phyloP scores from a whole-genome alignment of 2,113 vertebrate species.

The Sceloporus undulatus region DNA sequence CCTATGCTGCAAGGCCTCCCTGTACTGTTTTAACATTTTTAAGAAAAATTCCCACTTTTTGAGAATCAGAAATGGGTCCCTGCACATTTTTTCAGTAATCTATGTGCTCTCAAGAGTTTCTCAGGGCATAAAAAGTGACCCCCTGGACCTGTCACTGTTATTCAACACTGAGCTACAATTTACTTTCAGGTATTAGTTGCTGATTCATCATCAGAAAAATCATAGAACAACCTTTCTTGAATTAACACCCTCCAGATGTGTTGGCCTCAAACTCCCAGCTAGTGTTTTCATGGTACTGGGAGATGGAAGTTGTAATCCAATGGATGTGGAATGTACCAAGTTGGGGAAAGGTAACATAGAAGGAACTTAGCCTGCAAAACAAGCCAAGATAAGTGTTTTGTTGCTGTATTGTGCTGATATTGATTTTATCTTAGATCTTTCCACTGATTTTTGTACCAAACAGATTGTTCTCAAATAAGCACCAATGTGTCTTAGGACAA shows the following conservation, averaged over 20 bases:
- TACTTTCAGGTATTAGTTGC: too few relatives aligned
- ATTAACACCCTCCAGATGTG: background rate
- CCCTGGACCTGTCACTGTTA: too few relatives aligned
- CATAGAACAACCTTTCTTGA: background rate
- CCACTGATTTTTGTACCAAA: background rate
- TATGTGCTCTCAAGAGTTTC: too few relatives aligned
- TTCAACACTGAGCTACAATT: too few relatives aligned
- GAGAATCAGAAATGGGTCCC: too few relatives aligned
- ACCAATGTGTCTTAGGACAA: background rate
- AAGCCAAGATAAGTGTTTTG: background rate
- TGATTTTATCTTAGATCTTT: background rate
- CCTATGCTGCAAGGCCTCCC: too few relatives aligned
- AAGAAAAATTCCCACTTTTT: too few relatives aligned
- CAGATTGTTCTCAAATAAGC: background rate
- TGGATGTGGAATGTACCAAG: background rate
- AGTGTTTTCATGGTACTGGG: background rate
- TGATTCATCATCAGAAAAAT: too few relatives aligned
- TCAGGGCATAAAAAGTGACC: too few relatives aligned
- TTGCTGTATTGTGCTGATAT: background rate
- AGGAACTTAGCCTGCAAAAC: background rate
- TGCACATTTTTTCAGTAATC: too few relatives aligned
- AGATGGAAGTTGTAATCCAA: background rate
- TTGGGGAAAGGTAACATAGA: background rate
- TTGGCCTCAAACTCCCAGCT: background rate
- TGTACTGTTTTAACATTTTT: too few relatives aligned